phyloP scores from a whole-genome alignment of 2,888 invertebrate genomes.

The Netelia melanura region DNA sequence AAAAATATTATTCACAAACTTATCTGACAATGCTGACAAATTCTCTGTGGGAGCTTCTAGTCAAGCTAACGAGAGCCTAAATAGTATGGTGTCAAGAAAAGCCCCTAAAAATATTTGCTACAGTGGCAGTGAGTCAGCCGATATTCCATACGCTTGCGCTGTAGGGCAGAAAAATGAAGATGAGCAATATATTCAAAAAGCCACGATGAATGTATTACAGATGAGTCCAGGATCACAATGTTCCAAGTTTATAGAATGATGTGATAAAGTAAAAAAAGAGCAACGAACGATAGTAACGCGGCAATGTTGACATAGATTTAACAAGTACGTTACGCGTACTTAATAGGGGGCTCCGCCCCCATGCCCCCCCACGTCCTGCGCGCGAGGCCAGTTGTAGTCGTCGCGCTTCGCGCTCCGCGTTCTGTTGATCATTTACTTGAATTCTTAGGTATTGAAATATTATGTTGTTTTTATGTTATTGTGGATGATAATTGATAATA shows the following conservation, averaged over 20 bases:
- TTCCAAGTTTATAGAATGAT: neutral
- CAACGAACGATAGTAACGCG: too few species aligned
- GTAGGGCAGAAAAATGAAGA: conserved; percentile 58
- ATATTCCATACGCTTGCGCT: conserved; percentile 58
- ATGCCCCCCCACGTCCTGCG: too few species aligned
- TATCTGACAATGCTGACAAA: neutral
- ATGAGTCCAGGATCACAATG: conserved; percentile 1
- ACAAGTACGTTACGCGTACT: too few species aligned
- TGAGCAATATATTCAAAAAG: conserved; percentile 37
- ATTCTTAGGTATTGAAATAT: too few species aligned
- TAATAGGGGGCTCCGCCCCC: too few species aligned
- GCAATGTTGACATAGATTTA: too few species aligned
- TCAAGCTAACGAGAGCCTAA: neutral
- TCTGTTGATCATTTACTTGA: too few species aligned
- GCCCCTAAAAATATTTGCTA: conserved; percentile 64
- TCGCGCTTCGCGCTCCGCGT: too few species aligned
- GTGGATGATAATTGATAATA: too few species aligned
- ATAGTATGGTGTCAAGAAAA: conserved; percentile 39
- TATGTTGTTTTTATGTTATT: too few species aligned
- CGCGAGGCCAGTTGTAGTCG: too few species aligned
- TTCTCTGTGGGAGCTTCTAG: neutral
- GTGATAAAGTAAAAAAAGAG: neutral
- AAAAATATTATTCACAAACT: neutral
- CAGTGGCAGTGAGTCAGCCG: conserved; percentile 55
- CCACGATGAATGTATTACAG: conserved; percentile 1